phyloP scores from a whole-genome alignment of 2,113 vertebrate species.

The Oenanthe melanoleuca region DNA sequence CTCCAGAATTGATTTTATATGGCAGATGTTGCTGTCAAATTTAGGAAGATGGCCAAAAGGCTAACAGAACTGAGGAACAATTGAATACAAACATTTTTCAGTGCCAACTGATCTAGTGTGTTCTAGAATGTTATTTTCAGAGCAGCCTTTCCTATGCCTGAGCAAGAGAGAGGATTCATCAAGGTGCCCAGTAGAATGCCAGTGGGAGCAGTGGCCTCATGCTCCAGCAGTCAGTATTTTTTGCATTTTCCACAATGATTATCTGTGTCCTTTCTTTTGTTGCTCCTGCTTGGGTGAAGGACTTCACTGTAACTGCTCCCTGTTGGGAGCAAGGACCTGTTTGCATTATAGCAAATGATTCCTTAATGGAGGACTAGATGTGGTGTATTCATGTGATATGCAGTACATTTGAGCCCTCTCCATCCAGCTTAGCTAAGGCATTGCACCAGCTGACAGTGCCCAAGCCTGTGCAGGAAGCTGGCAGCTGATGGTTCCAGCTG shows the following conservation, averaged over 20 bases:
- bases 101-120: not conserved
- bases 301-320: not conserved
- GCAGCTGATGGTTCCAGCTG: not conserved
- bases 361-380: not conserved
- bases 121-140: not conserved
- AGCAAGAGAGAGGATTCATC: not conserved
- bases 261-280: not conserved
- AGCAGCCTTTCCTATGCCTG: not conserved
- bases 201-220: not conserved
- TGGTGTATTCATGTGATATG: not conserved
- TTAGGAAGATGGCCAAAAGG: not conserved
- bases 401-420: not conserved
- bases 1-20: not conserved
- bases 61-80: not conserved
- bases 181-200: not conserved
- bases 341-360: not conserved
- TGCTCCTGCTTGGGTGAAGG: not conserved
- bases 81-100: not conserved
- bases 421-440: not conserved
- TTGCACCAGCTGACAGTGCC: not conserved
- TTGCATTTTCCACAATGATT: not conserved
- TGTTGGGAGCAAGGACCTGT: not conserved
- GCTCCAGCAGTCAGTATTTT: not conserved
- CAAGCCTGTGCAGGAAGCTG: not conserved
- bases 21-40: not conserved